Conservation (phyloP, 2,113 vertebrate genomes). For the Forbesichthys agassizii region DNA sequence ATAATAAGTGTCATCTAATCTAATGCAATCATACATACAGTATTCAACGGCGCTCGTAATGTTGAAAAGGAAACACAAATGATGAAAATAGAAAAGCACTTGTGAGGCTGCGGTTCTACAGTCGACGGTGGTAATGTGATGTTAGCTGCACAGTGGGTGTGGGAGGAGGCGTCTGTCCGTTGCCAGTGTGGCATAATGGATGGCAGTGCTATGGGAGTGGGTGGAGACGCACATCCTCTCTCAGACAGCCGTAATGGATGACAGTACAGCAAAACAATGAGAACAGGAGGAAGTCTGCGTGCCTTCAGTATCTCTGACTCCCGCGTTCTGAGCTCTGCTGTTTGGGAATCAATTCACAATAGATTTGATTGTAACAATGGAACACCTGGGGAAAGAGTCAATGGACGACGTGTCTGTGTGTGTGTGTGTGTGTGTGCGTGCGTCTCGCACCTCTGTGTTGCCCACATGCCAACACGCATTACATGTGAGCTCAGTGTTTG, state of each 20-base stretch:
- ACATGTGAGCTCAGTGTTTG: constrained; percentile 12
- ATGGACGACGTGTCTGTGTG: constrained; percentile 14
- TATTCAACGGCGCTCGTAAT: not conserved
- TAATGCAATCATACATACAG: not conserved
- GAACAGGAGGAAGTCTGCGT: constrained; percentile 55
- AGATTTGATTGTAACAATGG: constrained; percentile 52
- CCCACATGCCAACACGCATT: not conserved
- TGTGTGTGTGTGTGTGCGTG: constrained; percentile 2
- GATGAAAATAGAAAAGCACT: not conserved
- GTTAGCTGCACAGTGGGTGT: constrained; percentile 64
- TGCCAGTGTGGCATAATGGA: constrained; percentile 71
- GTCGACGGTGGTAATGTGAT: constrained; percentile 63
- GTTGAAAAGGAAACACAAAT: not conserved
- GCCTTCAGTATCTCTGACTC: constrained; percentile 49
- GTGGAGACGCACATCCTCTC: constrained; percentile 70
- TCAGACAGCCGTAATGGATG: constrained; percentile 76
- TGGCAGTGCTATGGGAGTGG: constrained; percentile 69
- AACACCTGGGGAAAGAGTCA: constrained; percentile 56
- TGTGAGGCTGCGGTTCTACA: constrained; percentile 36
- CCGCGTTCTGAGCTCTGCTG: constrained; percentile 44
- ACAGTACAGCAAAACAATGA: constrained; percentile 63
- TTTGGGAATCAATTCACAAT: constrained; percentile 57
- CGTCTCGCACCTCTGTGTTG: constrained; percentile 5
- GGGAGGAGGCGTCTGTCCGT: constrained; percentile 68
- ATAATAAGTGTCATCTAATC: not conserved